Evolutionary conservation across 1,140 invertebrate species (phyloP).

Genomic region (Piezodorus guildinii): DNA sequence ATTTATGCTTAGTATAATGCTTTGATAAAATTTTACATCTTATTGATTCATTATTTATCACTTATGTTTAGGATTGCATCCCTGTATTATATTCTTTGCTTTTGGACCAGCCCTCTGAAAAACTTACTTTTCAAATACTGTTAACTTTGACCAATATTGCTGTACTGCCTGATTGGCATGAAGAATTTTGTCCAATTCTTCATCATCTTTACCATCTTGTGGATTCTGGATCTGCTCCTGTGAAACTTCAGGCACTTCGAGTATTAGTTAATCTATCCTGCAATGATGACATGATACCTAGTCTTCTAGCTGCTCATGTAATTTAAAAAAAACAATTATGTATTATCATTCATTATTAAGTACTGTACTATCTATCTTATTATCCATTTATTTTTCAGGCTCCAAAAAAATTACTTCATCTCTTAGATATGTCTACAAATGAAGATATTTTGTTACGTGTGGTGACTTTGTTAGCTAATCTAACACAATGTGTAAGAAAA

Average conservation of each 20-base stretch:
- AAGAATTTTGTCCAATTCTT: constrained; percentile 35
- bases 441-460: constrained; percentile 42
- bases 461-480: constrained; percentile 43
- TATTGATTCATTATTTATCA: not conserved
- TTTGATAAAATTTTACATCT: too few relatives aligned
- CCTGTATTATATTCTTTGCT: constrained; percentile 35
- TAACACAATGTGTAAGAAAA: constrained; percentile 36
- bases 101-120: constrained; percentile 27
- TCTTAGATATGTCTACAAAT: constrained; percentile 37
- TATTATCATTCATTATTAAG: not conserved
- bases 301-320: constrained; percentile 50
- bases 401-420: constrained; percentile 38
- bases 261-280: constrained; percentile 53
- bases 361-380: too few relatives aligned
- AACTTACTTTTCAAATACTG: constrained; percentile 30
- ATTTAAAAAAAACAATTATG: not conserved
- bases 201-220: constrained; percentile 36
- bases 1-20: too few relatives aligned
- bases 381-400: constrained; percentile 33
- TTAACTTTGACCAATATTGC: constrained; percentile 40
- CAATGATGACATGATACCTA: constrained; percentile 48
- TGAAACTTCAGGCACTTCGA: constrained; percentile 44
- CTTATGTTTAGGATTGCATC: constrained; percentile 33
- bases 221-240: constrained; percentile 32
- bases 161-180: constrained; percentile 38